Evolutionary conservation across 2,888 invertebrate species (phyloP).

Genomic region (Encarsia formosa): DNA sequence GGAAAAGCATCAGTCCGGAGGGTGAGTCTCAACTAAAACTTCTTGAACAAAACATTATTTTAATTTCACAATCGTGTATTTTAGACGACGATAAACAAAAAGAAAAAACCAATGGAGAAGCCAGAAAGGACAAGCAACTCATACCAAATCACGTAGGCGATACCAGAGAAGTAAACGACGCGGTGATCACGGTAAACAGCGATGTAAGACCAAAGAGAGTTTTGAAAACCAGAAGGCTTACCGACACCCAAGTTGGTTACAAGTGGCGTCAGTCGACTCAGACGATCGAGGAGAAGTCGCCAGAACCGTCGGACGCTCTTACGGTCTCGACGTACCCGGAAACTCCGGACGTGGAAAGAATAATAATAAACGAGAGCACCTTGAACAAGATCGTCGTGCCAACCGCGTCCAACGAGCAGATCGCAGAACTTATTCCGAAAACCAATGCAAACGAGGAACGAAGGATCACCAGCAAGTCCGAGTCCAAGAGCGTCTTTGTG

Average conservation of each 20-base stretch:
- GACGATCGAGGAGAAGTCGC: constrained; percentile 4
- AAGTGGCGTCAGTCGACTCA: constrained; percentile 28
- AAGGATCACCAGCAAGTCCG: constrained; percentile 13
- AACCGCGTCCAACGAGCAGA: constrained; percentile 31
- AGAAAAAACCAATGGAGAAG: not conserved
- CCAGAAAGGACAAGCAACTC: not conserved
- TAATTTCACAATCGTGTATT: not conserved
- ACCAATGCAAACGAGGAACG: constrained; percentile 1
- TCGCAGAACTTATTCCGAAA: not conserved
- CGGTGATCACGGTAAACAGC: constrained; percentile 32
- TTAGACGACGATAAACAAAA: too few relatives aligned
- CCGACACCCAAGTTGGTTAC: constrained; percentile 36
- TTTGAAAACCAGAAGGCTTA: constrained; percentile 37
- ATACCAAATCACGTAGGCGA: not conserved
- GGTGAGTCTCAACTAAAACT: not conserved
- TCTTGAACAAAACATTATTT: not conserved
- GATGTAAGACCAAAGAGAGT: constrained; percentile 32
- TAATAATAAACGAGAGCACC: constrained; percentile 40
- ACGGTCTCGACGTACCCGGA: constrained; percentile 29
- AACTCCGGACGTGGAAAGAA: constrained; percentile 35
- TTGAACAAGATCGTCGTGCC: constrained; percentile 44
- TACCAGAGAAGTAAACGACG: constrained; percentile 26
- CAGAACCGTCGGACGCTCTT: constrained; percentile 21
- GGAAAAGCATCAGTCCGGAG: too few relatives aligned
- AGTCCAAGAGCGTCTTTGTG: constrained; percentile 64